A percentile compares a stretch with the other conserved stretches of the same genome.
Conservation (phyloP, 2,797 vertebrate genomes). For the Distichodus sexfasciatus region DNA sequence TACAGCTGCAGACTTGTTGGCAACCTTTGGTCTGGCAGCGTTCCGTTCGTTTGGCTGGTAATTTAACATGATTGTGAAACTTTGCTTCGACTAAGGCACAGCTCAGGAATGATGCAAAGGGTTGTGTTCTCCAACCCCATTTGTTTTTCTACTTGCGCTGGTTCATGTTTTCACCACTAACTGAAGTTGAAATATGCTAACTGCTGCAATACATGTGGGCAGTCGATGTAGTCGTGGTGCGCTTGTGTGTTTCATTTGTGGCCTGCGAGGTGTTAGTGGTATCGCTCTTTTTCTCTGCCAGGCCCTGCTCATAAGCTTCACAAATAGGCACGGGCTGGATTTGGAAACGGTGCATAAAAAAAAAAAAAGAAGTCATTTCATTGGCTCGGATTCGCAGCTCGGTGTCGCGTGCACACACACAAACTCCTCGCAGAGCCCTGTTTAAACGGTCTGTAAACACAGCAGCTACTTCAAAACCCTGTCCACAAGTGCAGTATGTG, state of each 20-base stretch:
- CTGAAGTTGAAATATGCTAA: too few relatives aligned
- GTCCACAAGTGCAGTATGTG: background rate
- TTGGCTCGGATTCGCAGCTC: background rate
- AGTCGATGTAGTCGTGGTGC: too few relatives aligned
- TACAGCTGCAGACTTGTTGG: background rate
- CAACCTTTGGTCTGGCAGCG: background rate
- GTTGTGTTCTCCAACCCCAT: too few relatives aligned
- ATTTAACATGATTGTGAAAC: too few relatives aligned
- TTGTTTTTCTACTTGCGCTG: too few relatives aligned
- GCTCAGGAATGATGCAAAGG: too few relatives aligned
- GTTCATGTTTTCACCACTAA: too few relatives aligned
- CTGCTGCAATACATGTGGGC: too few relatives aligned
- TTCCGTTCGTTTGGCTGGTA: too few relatives aligned
- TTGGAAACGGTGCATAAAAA: background rate
- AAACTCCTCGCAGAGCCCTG: background rate
- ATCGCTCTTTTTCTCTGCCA: background rate
- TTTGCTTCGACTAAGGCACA: too few relatives aligned
- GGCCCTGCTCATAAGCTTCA: background rate
- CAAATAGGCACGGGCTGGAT: background rate
- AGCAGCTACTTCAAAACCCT: background rate
- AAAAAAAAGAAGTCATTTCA: constrained; percentile 6
- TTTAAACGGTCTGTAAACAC: background rate
- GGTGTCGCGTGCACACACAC: background rate
- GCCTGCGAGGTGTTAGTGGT: background rate
- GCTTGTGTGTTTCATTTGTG: background rate